Evolutionary conservation across 1,140 invertebrate species (phyloP).

Genomic region (Tribolium madens): DNA sequence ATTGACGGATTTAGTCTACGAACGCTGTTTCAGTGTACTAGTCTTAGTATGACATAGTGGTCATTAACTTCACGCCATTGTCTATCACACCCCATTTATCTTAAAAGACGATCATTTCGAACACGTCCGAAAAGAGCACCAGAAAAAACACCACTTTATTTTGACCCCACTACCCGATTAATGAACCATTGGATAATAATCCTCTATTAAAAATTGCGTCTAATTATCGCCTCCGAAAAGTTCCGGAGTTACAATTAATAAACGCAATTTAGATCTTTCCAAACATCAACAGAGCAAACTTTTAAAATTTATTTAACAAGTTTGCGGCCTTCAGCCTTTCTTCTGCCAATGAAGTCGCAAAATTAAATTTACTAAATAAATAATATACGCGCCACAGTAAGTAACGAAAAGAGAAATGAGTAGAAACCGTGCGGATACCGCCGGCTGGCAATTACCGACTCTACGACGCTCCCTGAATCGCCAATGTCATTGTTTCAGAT

Average conservation of each 20-base stretch:
- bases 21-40: not conserved
- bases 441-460: conserved; percentile 44
- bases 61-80: not conserved
- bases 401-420: conserved; percentile 28
- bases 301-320: conserved; percentile 47
- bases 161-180: no score
- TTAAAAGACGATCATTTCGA: not conserved
- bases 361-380: conserved; percentile 49
- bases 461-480: conserved; percentile 40
- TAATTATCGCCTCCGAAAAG: not conserved
- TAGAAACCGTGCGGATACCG: conserved; percentile 20
- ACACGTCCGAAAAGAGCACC: not conserved
- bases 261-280: conserved; percentile 42
- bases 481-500: conserved; percentile 43
- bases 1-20: not conserved
- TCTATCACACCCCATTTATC: conserved; percentile 1
- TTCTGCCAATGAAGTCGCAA: conserved; percentile 43
- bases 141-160: not conserved
- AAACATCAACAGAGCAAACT: conserved; percentile 46
- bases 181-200: not conserved
- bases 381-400: conserved; percentile 32
- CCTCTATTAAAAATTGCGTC: not conserved
- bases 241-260: conserved; percentile 29
- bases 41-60: not conserved
- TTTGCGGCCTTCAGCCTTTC: conserved; percentile 26